phyloP scores from a whole-genome alignment of 2,888 invertebrate genomes.

The Folsomia manolachei region DNA sequence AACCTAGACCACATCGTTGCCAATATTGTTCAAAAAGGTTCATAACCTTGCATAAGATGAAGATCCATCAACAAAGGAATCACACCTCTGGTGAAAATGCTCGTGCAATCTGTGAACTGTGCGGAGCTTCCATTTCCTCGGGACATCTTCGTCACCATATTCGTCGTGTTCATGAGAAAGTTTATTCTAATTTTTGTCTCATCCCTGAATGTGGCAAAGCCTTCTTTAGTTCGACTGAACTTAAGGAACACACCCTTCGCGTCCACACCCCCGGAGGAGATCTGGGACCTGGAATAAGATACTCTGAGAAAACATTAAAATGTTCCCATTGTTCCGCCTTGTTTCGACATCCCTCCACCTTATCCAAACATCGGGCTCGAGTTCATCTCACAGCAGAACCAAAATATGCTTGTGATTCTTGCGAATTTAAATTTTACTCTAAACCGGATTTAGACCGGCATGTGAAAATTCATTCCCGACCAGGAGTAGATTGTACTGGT shows the following conservation, averaged over 20 bases:
- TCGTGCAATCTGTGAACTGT: neutral
- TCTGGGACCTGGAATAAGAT: neutral
- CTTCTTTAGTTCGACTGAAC: neutral
- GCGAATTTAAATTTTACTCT: neutral
- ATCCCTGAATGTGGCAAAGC: neutral
- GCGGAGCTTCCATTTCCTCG: neutral
- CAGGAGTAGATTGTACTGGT: neutral
- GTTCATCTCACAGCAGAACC: neutral
- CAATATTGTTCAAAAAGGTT: neutral
- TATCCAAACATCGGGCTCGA: neutral
- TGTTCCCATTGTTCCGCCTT: neutral
- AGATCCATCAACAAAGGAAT: neutral
- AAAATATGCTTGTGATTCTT: neutral
- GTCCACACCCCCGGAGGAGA: too few relatives aligned
- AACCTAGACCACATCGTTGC: neutral
- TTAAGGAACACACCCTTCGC: neutral
- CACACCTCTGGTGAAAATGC: neutral
- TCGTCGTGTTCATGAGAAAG: neutral
- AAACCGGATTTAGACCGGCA: neutral
- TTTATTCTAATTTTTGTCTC: neutral
- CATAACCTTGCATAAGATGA: neutral
- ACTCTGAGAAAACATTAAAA: neutral
- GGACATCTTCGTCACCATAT: neutral
- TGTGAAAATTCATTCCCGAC: neutral
- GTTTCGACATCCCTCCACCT: neutral